Percentiles rank a stretch among this genome's conserved stretches.
Evolutionary conservation across 1,140 invertebrate genomes (phyloP).

Genomic region (Ceratina japonica): DNA sequence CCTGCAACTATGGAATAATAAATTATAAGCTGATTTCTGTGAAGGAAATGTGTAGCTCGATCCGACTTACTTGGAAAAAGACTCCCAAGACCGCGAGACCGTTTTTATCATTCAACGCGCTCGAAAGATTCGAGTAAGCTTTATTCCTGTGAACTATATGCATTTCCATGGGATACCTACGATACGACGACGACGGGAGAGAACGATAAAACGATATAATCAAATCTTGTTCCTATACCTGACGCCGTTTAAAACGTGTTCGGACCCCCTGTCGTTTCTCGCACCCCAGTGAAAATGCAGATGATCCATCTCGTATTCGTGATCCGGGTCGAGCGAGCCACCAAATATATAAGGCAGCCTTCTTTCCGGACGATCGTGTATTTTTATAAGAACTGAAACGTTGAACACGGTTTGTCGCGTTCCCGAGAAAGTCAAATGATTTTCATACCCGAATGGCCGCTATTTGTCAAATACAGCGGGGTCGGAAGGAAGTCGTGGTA

Average conservation of each 20-base stretch:
- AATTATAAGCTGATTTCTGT: neutral
- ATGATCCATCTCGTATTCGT: conserved; percentile 83
- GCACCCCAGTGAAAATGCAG: conserved; percentile 88
- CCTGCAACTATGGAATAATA: conserved; percentile 71
- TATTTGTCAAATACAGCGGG: conserved; percentile 76
- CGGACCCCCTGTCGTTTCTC: conserved; percentile 84
- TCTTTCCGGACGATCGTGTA: neutral
- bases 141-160: conserved; percentile 87
- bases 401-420: neutral
- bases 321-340: conserved; percentile 79
- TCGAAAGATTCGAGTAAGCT: conserved; percentile 81
- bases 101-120: conserved; percentile 83
- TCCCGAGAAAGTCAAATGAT: neutral
- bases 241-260: conserved; percentile 85
- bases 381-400: conserved; percentile 44
- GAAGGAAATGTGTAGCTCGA: too few relatives aligned
- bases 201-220: neutral
- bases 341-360: conserved; percentile 84
- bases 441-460: conserved; percentile 83
- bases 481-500: conserved; percentile 84
- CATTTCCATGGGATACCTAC: conserved; percentile 85
- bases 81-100: conserved; percentile 84
- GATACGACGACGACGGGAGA: neutral
- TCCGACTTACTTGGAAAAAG: conserved; percentile 79
- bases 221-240: conserved; percentile 68